phyloP scores from a whole-genome alignment of 2,888 invertebrate genomes.

The Sminthurides aquaticus region DNA sequence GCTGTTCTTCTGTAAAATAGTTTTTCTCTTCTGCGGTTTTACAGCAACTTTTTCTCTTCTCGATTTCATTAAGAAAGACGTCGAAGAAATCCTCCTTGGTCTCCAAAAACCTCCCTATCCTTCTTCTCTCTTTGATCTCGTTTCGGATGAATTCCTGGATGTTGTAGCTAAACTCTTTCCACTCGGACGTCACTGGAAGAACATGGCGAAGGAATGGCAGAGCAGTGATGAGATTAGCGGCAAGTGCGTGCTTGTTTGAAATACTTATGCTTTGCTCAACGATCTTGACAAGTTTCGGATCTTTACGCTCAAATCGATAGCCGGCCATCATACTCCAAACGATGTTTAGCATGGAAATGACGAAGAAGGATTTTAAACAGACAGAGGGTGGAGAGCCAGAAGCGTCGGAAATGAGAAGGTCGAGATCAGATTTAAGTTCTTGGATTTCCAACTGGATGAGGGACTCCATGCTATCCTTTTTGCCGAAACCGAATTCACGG shows the following conservation, averaged over 20 bases:
- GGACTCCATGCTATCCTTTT: neutral
- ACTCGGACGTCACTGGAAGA: neutral
- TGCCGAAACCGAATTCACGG: neutral
- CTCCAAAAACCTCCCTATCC: neutral
- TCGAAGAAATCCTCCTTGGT: neutral
- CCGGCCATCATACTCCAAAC: neutral
- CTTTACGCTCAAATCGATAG: neutral
- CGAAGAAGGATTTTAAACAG: neutral
- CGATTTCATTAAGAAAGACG: neutral
- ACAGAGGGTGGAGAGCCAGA: neutral
- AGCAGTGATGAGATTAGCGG: neutral
- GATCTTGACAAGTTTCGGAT: neutral
- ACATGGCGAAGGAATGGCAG: neutral
- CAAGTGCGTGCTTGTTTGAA: neutral
- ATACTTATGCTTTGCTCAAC: neutral
- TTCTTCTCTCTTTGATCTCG: neutral
- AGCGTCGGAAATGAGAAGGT: neutral
- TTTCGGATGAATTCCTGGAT: neutral
- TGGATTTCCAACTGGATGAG: neutral
- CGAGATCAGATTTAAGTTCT: neutral
- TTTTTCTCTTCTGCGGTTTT: neutral
- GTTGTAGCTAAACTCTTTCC: neutral
- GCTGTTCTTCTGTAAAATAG: neutral
- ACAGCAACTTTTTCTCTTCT: neutral
- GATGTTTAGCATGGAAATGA: neutral